Evolutionary conservation across 2,888 invertebrate species (phyloP).

Genomic region (Zygaena filipendulae): DNA sequence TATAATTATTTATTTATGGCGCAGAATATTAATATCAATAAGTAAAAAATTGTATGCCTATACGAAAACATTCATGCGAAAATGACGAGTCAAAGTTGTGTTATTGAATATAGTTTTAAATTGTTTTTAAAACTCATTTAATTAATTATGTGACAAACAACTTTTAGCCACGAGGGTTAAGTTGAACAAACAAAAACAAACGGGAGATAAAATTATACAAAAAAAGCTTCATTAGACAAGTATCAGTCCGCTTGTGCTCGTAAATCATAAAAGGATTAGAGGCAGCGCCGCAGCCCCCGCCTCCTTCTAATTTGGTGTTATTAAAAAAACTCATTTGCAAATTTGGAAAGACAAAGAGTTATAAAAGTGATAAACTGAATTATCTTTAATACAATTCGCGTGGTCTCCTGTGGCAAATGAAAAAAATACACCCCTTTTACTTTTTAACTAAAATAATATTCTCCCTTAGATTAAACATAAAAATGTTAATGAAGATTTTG

Average conservation of each 20-base stretch:
- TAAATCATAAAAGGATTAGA: conserved; percentile 59
- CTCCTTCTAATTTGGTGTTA: conserved; percentile 59
- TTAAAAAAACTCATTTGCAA: conserved; percentile 68
- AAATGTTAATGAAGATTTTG: conserved; percentile 54
- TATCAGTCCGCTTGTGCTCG: conserved; percentile 30
- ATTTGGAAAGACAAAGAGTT: conserved; percentile 64
- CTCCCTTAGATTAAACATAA: conserved; percentile 41
- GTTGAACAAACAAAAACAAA: too few relatives aligned
- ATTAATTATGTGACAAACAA: too few relatives aligned
- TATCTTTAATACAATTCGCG: conserved; percentile 47
- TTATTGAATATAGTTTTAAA: too few relatives aligned
- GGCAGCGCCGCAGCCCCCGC: conserved; percentile 24
- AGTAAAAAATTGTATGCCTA: too few relatives aligned
- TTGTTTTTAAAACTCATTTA: too few relatives aligned
- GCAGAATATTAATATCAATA: too few relatives aligned
- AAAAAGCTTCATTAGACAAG: conserved; percentile 36
- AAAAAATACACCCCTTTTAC: conserved; percentile 37
- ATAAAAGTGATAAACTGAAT: conserved; percentile 62
- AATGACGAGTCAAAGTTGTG: too few relatives aligned
- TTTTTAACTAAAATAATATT: conserved; percentile 27
- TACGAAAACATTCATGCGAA: too few relatives aligned
- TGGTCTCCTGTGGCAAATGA: conserved; percentile 35
- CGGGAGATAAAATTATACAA: conserved; percentile 13
- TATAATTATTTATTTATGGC: too few relatives aligned
- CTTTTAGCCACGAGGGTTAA: too few relatives aligned